Conservation (phyloP, 2,888 invertebrate genomes). For the Morpho helenor region DNA sequence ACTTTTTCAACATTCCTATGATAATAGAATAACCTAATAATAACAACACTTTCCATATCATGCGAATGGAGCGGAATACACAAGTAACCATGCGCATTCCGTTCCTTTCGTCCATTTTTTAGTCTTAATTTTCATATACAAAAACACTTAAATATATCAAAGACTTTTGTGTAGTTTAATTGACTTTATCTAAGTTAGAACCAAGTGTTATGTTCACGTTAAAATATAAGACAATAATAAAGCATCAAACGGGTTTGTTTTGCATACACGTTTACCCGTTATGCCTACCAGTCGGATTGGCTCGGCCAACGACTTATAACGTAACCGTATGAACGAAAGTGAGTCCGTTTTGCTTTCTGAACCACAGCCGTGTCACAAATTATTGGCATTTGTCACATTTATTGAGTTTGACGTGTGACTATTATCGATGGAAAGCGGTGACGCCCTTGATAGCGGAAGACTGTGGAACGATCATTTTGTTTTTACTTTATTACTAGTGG, state of each 20-base stretch:
- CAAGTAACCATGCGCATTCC: too few species aligned
- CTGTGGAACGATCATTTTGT: not conserved
- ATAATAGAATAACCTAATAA: too few species aligned
- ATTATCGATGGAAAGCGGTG: slow-evolving; percentile 44
- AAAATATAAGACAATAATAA: not conserved
- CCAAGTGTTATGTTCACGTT: not conserved
- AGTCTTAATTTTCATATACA: too few species aligned
- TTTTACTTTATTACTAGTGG: not conserved
- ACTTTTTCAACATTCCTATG: too few species aligned
- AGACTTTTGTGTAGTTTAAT: not conserved
- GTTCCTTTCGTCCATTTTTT: too few species aligned
- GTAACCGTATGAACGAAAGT: slow-evolving; percentile 54
- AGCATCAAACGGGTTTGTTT: slow-evolving; percentile 2
- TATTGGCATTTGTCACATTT: slow-evolving; percentile 44
- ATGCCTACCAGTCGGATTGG: slow-evolving; percentile 8
- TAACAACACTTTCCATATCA: too few species aligned
- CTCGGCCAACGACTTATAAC: slow-evolving; percentile 46
- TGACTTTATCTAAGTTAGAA: not conserved
- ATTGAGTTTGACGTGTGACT: slow-evolving; percentile 21
- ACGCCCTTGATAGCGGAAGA: slow-evolving; percentile 21
- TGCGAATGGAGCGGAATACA: too few species aligned
- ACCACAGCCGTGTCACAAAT: slow-evolving; percentile 38
- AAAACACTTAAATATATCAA: not conserved
- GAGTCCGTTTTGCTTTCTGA: slow-evolving; percentile 70
- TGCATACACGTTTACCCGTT: slow-evolving; percentile 1